Conservation (phyloP, 2,113 vertebrate species). For the Miniopterus natalensis region DNA sequence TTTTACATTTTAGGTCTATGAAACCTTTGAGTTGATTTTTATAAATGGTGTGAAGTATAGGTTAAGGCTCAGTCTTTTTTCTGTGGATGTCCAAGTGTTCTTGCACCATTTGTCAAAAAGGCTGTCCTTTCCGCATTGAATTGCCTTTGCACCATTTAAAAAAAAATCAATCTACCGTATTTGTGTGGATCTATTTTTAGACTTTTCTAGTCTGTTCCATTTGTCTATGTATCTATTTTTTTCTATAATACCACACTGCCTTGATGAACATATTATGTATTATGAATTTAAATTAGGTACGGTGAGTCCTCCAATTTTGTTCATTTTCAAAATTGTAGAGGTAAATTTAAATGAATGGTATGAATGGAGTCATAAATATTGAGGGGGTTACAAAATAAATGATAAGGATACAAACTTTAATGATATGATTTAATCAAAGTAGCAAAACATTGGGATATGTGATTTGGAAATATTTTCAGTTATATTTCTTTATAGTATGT, state of each 20-base stretch:
- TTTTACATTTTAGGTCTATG: conserved; percentile 27
- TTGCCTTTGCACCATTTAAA: neutral
- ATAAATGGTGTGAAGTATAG: neutral
- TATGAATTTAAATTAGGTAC: neutral
- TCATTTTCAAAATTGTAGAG: neutral
- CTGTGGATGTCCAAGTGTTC: neutral
- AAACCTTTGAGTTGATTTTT: conserved; percentile 47
- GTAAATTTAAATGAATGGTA: conserved; percentile 6
- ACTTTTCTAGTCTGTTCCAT: neutral
- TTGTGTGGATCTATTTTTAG: neutral
- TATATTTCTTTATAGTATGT: neutral
- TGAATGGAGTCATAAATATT: neutral
- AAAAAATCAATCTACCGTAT: neutral
- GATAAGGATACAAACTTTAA: neutral
- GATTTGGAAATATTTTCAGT: neutral
- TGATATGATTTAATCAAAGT: neutral
- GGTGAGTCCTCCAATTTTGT: neutral
- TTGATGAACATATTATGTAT: neutral
- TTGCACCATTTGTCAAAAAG: neutral
- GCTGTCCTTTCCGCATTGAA: neutral
- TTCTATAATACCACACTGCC: neutral
- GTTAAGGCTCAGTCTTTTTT: neutral
- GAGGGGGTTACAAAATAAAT: neutral
- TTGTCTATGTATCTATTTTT: neutral
- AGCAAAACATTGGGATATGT: neutral